A percentile compares a stretch with the other conserved stretches of the same genome.
phyloP scores from a whole-genome alignment of 2,888 invertebrate species.

The Caenorhabditis sinica region DNA sequence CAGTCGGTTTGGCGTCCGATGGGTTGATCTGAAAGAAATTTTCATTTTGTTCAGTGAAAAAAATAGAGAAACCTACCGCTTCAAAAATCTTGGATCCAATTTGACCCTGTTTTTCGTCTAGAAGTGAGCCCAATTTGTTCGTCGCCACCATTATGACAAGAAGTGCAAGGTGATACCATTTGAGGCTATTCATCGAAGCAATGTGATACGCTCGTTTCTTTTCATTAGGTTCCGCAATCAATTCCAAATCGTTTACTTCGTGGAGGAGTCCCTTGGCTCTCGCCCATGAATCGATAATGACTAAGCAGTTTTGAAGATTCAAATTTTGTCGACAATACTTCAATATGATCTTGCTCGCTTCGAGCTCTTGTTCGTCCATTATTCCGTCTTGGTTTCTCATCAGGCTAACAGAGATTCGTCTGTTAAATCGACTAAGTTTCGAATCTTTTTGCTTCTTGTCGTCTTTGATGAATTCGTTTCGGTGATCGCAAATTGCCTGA shows the following conservation, averaged over 20 bases:
- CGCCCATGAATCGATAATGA: constrained; percentile 63
- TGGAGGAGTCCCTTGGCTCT: constrained; percentile 21
- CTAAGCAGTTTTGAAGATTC: constrained; percentile 50
- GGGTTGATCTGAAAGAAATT: neutral
- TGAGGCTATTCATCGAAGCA: constrained; percentile 12
- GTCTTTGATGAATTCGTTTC: constrained; percentile 9
- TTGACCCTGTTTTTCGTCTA: neutral
- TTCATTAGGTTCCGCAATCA: neutral
- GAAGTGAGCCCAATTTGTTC: neutral
- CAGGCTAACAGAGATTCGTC: neutral
- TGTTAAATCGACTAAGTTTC: neutral
- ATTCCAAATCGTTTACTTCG: neutral
- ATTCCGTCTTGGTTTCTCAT: neutral
- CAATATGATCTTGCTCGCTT: constrained; percentile 1
- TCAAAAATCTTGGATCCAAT: neutral
- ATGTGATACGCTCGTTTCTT: neutral
- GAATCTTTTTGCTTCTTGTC: neutral
- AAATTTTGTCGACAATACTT: neutral
- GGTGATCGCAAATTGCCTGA: constrained; percentile 8
- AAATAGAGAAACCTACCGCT: neutral
- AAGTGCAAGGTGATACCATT: constrained; percentile 49
- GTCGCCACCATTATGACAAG: constrained; percentile 45
- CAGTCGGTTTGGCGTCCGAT: no score
- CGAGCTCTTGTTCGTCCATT: neutral
- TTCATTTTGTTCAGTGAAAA: neutral